Percentiles rank a stretch among this genome's conserved stretches.
Evolutionary conservation across 2,888 invertebrate species (phyloP).

Genomic region (Phrixothrix hirtus): DNA sequence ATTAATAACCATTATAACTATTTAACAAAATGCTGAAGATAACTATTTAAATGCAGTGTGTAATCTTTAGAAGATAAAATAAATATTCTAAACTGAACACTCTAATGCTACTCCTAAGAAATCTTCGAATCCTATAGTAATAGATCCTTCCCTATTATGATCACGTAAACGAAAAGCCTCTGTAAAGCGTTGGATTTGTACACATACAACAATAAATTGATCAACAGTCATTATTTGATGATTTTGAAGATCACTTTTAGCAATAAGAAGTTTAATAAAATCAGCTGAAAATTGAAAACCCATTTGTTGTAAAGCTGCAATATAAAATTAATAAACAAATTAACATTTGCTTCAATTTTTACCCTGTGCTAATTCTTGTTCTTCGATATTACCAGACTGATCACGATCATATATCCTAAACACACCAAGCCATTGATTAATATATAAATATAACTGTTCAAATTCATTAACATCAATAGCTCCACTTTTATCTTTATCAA

Average conservation of each 20-base stretch:
- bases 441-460: conserved; percentile 81
- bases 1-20: no score
- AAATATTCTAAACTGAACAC: conserved; percentile 58
- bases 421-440: conserved; percentile 85
- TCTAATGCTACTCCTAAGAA: conserved; percentile 82
- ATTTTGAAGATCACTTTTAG: conserved; percentile 68
- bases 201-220: conserved; percentile 85
- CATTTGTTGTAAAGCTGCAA: conserved; percentile 81
- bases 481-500: conserved; percentile 83
- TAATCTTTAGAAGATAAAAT: no score
- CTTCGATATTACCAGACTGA: conserved; percentile 82
- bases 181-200: conserved; percentile 85
- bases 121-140: conserved; percentile 88
- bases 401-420: conserved; percentile 87
- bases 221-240: conserved; percentile 76
- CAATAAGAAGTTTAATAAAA: conserved; percentile 73
- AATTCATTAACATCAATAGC: conserved; percentile 84
- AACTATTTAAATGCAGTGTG: no score
- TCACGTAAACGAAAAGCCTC: conserved; percentile 86
- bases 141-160: conserved; percentile 76
- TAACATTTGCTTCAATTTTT: conserved; percentile 25
- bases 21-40: no score
- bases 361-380: conserved; percentile 76
- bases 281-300: conserved; percentile 82
- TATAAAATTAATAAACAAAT: conserved; percentile 26